Evolutionary conservation across 2,113 vertebrate genomes (phyloP), one percentile per base, ranked within the genome.

Genomic region (Carassius carassius): DNA sequence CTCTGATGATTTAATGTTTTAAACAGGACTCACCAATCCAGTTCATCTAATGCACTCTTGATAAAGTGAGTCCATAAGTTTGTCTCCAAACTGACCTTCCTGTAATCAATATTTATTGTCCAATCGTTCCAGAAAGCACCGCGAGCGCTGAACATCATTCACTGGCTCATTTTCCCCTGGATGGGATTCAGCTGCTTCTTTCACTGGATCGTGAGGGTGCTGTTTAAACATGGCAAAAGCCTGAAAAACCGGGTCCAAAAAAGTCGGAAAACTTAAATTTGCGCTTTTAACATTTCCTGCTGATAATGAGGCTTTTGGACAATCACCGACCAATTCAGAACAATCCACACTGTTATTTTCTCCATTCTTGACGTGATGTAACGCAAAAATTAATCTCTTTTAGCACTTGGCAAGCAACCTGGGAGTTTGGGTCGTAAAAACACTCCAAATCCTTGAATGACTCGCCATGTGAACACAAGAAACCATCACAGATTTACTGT

Each of bases 131-230:
- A 74, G 6, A 44, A 76, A 58, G 2, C 19, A 8, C 56, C 2
- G 19, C 19, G 19, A 58, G 56, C 19, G 2, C 72, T 23, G 37
- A 58, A 37, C 19, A 19, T 54, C 54, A 23, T 1, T 78, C 19
- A 60, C 32, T 41, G 76, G 76, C 29, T 41, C 35, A 79, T 79
- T 79, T 32, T 51, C 47, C 47, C 10, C 73, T 76, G 73, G 73
- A 76, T 1, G 3, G 3, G 73, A 17, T 29, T 32, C 73, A 54
- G 23, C 62, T 14, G 10, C 10, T 63, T 25, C 54, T 25, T 63
- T 23, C 62, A 29, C 23, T 23, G 62, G 62, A 29, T 25, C 17
- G 37, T 32, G 5, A 72, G 21, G 21, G 6, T n/a, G 29, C 54
- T 58, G 51, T 60, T 78, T 13, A 78, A 60, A 60, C 29, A 60